Conservation (phyloP, 2,113 vertebrate genomes). For the Globicephala melas region DNA sequence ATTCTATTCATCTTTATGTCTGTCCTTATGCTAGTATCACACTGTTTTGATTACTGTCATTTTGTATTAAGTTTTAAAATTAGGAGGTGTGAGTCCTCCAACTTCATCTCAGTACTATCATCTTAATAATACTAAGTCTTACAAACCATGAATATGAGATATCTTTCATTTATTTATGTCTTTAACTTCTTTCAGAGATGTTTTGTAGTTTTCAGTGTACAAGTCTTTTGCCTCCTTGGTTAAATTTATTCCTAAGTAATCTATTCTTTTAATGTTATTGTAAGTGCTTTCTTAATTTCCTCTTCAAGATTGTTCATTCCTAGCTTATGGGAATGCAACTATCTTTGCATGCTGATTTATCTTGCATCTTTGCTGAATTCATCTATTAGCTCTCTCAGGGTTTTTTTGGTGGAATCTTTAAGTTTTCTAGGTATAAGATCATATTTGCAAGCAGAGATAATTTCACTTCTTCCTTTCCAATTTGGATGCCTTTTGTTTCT, state of each 20-base stretch:
- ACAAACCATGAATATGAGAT: neutral
- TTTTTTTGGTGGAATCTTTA: neutral
- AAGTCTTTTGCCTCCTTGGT: neutral
- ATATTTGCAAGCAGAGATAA: slow-evolving; percentile 2
- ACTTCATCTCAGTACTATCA: neutral
- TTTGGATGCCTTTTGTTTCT: neutral
- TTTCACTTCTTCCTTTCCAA: slow-evolving; percentile 5
- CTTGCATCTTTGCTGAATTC: neutral
- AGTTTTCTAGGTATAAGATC: neutral
- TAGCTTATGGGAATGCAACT: neutral
- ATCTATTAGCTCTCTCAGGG: neutral
- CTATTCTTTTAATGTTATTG: neutral
- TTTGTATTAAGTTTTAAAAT: neutral
- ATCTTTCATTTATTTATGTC: neutral
- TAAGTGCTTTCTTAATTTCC: slow-evolving; percentile 14
- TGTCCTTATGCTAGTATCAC: neutral
- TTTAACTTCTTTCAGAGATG: neutral
- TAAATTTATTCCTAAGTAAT: neutral
- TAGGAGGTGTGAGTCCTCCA: neutral
- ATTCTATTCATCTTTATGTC: neutral
- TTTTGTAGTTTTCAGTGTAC: neutral
- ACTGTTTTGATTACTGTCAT: neutral
- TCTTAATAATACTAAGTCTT: neutral
- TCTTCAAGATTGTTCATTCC: neutral
- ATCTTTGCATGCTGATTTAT: neutral